Conservation (phyloP, 2,888 invertebrate species). For the Hybos culiciformis region DNA sequence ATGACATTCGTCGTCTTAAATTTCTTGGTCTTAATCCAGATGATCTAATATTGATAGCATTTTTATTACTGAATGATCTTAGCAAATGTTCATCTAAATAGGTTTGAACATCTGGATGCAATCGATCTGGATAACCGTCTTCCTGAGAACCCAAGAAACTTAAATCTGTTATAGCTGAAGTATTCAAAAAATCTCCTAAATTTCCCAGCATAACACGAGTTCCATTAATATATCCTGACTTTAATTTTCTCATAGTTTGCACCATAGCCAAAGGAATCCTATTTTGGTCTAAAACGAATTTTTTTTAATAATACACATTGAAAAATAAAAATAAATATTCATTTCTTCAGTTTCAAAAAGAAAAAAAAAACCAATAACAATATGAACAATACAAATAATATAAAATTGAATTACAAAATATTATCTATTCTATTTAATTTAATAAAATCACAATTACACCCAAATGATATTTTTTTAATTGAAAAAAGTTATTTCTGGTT, state of each 20-base stretch:
- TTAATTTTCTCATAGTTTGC: conserved; percentile 94
- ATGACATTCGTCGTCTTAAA: conserved; percentile 64
- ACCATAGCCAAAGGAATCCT: conserved; percentile 88
- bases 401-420: too few species aligned
- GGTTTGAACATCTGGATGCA: conserved; percentile 69
- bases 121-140: conserved; percentile 77
- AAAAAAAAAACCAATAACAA: too few species aligned
- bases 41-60: conserved; percentile 45
- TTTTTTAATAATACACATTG: too few species aligned
- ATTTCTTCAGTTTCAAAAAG: too few species aligned
- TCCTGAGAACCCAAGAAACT: conserved; percentile 90
- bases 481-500: too few species aligned
- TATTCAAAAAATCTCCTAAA: conserved; percentile 87
- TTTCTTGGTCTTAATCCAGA: conserved; percentile 41
- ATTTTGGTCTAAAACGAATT: conserved; percentile 85
- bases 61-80: conserved; percentile 63
- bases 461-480: too few species aligned
- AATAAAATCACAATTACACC: too few species aligned
- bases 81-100: conserved; percentile 76
- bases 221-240: conserved; percentile 98
- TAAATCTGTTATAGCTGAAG: conserved; percentile 93
- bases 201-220: conserved; percentile 93
- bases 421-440: too few species aligned
- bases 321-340: too few species aligned
- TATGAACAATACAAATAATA: too few species aligned